A percentile compares a stretch with the other conserved stretches of the same genome.
phyloP scores from a whole-genome alignment of 2,888 invertebrate genomes.

The Notodonta ziczac region DNA sequence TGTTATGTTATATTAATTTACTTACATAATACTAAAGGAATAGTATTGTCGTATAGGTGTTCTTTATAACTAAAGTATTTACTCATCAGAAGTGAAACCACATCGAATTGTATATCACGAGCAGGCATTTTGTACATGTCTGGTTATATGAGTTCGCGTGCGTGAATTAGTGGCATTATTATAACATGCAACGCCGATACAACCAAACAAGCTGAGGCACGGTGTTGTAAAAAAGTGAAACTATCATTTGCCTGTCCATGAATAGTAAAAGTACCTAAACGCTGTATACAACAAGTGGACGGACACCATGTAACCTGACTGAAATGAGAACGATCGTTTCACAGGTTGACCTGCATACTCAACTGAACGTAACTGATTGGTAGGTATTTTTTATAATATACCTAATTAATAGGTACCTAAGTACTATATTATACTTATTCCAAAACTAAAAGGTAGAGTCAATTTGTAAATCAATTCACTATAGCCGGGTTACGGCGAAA shows the following conservation, averaged over 20 bases:
- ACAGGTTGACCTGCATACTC: background rate
- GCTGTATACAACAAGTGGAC: conserved; percentile 1
- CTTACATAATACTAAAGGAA: no score
- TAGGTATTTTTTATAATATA: no score
- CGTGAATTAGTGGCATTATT: conserved; percentile 57
- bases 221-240: conserved; percentile 39
- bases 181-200: conserved; percentile 66
- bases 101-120: conserved; percentile 76
- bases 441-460: no score
- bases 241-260: conserved; percentile 22
- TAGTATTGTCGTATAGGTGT: background rate
- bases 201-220: conserved; percentile 31
- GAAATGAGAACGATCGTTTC: background rate
- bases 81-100: conserved; percentile 78
- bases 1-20: no score
- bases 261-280: conserved; percentile 20
- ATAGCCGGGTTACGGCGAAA: background rate
- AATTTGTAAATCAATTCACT: background rate
- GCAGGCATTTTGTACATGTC: conserved; percentile 65
- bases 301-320: background rate
- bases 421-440: no score
- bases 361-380: no score
- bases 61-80: background rate
- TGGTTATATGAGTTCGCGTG: conserved; percentile 66
- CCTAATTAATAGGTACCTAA: no score